Conservation (phyloP, 2,888 invertebrate species). For the Drepana falcataria region DNA sequence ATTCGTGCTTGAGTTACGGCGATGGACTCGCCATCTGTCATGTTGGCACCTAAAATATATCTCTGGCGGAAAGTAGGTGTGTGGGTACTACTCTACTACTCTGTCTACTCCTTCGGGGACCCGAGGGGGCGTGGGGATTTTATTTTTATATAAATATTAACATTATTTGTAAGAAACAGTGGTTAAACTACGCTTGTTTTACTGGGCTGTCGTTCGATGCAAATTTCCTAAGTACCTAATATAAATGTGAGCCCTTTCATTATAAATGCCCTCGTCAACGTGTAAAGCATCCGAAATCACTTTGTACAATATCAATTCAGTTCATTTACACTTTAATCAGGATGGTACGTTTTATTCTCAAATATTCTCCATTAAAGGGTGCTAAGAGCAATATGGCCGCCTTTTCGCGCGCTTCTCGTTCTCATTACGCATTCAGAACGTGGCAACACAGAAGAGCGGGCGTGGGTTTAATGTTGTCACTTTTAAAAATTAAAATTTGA, state of each 20-base stretch:
- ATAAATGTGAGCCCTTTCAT: slow-evolving; percentile 28
- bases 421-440: slow-evolving; percentile 67
- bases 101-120: too few relatives aligned
- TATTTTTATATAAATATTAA: too few relatives aligned
- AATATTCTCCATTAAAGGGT: slow-evolving; percentile 65
- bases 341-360: slow-evolving; percentile 50
- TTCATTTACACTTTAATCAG: slow-evolving; percentile 68
- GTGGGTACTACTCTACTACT: too few relatives aligned
- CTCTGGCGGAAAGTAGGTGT: too few relatives aligned
- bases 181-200: too few relatives aligned
- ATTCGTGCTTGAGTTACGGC: too few relatives aligned
- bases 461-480: slow-evolving; percentile 58
- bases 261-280: slow-evolving; percentile 31
- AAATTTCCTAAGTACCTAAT: background rate
- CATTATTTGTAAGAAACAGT: too few relatives aligned
- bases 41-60: too few relatives aligned
- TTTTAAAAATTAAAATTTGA: slow-evolving; percentile 73
- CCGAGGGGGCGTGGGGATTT: too few relatives aligned
- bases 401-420: slow-evolving; percentile 51
- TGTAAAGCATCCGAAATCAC: slow-evolving; percentile 41
- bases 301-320: slow-evolving; percentile 58
- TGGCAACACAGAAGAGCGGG: slow-evolving; percentile 51
- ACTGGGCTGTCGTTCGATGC: too few relatives aligned
- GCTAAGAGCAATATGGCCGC: slow-evolving; percentile 71
- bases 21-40: too few relatives aligned